Base-by-base conservation (phyloP, 1,140 invertebrate species). In the Drepana arcuata region DNA sequence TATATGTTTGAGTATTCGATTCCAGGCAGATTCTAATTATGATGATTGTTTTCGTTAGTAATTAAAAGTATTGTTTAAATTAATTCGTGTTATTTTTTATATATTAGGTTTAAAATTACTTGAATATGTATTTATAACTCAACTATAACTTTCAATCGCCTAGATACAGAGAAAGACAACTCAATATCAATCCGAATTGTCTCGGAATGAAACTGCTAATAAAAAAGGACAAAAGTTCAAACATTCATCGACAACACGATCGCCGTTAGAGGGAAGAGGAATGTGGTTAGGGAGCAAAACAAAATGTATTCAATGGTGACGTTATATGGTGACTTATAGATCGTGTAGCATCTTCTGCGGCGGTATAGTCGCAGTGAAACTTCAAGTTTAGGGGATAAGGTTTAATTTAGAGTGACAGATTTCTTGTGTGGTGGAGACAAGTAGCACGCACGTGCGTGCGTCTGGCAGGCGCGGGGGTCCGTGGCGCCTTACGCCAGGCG, bases 221-320 rank as follows among this genome's bases (percentile, higher is more conserved):
- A 61, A 73, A 74, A 68, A 77, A 74, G 73, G 69, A 74, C 67
- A 66, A 81, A 75, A 78, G 75, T 78, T 78, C 73, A 78, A 71
- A 72, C 71, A 66, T 62, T 61, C 55, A 58, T 61, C 59, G 60
- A 59, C 62, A 66, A 59, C 57, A 62, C 65, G 59, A 61, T 71
- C 63, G 63, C 48, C 64, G 48, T 62, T 54, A 60, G 49, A 48
- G 38, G 36, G 30, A 43, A 43, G 40, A 48, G 60, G 67, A 65
- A 69, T 77, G 62, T 43, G 48, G 39, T 31, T 34, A 28, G 23
- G 13, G 36, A 43, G 33, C 51, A 63, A 59, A 55, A 59, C 47
- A 68, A 72, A 69, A 67, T 69, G 60, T 47, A 51, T 61, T 73
- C 57, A 66, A 66, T 55, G 41, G 47, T 56, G 47, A 58, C 30